Conservation (phyloP, 2,113 vertebrate species). For the Lagopus leucura region DNA sequence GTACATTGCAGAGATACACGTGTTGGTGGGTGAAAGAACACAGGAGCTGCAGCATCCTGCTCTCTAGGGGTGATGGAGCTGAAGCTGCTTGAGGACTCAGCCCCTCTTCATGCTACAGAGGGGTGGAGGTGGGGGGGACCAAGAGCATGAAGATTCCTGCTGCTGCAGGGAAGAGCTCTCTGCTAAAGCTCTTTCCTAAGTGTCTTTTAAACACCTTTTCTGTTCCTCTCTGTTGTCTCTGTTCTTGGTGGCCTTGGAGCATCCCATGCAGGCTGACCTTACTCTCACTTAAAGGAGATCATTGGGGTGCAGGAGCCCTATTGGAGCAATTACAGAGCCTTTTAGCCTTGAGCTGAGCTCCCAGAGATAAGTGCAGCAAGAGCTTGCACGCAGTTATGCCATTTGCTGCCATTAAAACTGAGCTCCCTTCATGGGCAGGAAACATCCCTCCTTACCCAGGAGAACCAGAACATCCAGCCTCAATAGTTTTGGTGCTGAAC, state of each 20-base stretch:
- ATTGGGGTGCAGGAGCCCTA: not conserved
- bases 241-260: fast-evolving
- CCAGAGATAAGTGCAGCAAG: not conserved
- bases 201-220: not conserved
- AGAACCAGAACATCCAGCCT: not conserved
- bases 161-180: not conserved
- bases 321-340: fast-evolving
- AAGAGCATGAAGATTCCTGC: not conserved
- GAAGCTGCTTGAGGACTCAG: not conserved
- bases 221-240: fast-evolving
- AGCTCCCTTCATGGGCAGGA: not conserved
- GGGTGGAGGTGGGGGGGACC: not conserved
- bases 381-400: too few species aligned
- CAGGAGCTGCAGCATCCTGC: not conserved
- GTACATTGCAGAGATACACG: fast-evolving
- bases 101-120: not conserved
- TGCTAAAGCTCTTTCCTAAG: not conserved
- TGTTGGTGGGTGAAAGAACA: fast-evolving
- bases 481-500: fast-evolving
- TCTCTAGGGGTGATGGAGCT: fast-evolving
- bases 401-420: not conserved
- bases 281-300: not conserved
- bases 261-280: fast-evolving
- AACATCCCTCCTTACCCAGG: not conserved
- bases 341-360: not conserved